Base-by-base conservation (phyloP, 2,113 vertebrate genomes). In the Corythoichthys intestinalis region DNA sequence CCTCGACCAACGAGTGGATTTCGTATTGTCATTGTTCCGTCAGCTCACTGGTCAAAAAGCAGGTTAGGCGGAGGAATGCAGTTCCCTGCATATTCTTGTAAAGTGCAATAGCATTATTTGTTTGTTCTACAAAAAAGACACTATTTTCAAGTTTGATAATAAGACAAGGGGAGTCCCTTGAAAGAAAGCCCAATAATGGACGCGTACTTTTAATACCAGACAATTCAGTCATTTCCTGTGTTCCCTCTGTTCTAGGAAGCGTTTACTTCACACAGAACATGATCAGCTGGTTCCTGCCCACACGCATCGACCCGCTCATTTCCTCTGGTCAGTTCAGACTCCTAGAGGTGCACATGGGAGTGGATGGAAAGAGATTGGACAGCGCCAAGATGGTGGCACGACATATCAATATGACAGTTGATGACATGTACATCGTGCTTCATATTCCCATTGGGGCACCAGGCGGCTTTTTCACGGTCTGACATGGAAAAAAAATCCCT, bases 391-490 rank as follows among this genome's bases (percentile, higher is more conserved):
- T 94, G 81, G 60, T 72, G 1, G 84, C 86, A 65, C 88, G 87
- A 54, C 75, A 74, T 0, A 94, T 92, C 2, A 54, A 77, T 0
- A 13, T 95, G 35, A 66, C n/a, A 0, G 80, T 91, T 20, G 83
- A 69, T 2, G 61, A 88, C 2, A 3, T 63, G 0, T 39, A 73
- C 35, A 71, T 95, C 47, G 52, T 74, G 2, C 2, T 93, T 57
- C 79, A 81, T 56, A 83, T 96, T 65, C 94, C 94, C 35, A 34
- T 94, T 28, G 94, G 94, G 44, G 90, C 92, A 20, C 63, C 76
- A 4, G 94, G 93, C 63, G 93, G 94, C 8, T 86, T 84, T 80
- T 94, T 89, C 41, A 94, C 95, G 94, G 94, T 94, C 8, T 12
- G 65, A 66, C 35, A 3, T 9, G 6, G 2, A 1, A n/a, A 12